Percentiles rank a stretch among this genome's conserved stretches.
These are phyloP conservation scores for Microctonus hyperodae DNA, from an alignment of 2,888 invertebrate species.

Conservation along the genomic window DNA sequence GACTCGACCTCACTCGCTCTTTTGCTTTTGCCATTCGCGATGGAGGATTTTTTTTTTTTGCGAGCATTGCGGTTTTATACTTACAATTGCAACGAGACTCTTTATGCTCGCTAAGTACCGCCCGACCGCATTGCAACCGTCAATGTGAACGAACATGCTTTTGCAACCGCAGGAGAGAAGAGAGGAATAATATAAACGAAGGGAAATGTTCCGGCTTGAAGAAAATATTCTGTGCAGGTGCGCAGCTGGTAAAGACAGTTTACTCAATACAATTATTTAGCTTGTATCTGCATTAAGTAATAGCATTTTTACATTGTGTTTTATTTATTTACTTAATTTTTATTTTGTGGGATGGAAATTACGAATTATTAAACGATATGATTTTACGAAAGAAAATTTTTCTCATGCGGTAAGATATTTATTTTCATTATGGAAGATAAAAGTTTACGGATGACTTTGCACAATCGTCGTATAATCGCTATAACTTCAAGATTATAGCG, in stretches of 20 bases:
- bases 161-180: slow-evolving; percentile 11
- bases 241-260: not conserved
- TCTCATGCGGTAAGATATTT: not conserved
- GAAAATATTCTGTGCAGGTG: slow-evolving; percentile 14
- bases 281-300: not conserved
- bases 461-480: slow-evolving; percentile 16
- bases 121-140: slow-evolving; percentile 40
- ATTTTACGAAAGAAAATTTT: slow-evolving; percentile 5
- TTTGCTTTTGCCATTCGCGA: slow-evolving; percentile 9
- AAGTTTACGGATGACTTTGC: slow-evolving; percentile 16
- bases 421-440: slow-evolving; percentile 19
- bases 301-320: not conserved
- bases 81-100: slow-evolving; percentile 34
- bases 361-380: not conserved
- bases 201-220: slow-evolving; percentile 5
- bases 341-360: not conserved
- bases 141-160: slow-evolving; percentile 29
- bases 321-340: not conserved
- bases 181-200: not conserved
- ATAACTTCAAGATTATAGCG: slow-evolving; percentile 18
- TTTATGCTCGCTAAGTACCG: slow-evolving; percentile 39
- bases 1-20: slow-evolving; percentile 4
- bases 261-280: not conserved
- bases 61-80: slow-evolving; percentile 12
- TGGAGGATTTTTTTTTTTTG: not conserved